These are phyloP conservation scores for Amphipoea oculea DNA, from an alignment of 2,888 invertebrate genomes.

Conservation along the genomic window DNA sequence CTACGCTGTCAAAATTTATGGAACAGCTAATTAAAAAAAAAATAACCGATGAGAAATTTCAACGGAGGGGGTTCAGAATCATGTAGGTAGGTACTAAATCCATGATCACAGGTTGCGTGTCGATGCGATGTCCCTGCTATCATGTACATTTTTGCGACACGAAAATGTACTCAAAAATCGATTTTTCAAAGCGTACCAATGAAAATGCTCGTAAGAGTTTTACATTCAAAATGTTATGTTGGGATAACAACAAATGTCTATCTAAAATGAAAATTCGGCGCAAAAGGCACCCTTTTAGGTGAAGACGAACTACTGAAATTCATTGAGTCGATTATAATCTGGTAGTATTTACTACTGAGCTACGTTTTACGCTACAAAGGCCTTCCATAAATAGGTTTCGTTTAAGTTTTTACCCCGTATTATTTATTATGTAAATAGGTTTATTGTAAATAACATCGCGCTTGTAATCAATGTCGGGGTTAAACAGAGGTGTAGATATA, in stretches of 20 bases:
- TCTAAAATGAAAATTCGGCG: constrained; percentile 13
- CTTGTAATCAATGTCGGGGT: background rate
- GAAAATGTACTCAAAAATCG: constrained; percentile 14
- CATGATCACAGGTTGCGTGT: too few species aligned
- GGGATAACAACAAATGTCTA: constrained; percentile 1
- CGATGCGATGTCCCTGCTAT: too few species aligned
- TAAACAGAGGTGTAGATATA: background rate
- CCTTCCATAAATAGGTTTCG: constrained; percentile 14
- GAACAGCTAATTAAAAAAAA: too few species aligned
- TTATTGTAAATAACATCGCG: background rate
- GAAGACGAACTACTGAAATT: constrained; percentile 33
- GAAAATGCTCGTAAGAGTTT: constrained; percentile 13
- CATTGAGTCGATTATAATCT: constrained; percentile 47
- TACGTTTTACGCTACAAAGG: constrained; percentile 15
- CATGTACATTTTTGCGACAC: background rate
- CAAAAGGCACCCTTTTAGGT: constrained; percentile 25
- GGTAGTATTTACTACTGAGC: constrained; percentile 23
- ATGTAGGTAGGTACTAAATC: too few species aligned
- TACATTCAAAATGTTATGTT: constrained; percentile 12
- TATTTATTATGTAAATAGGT: background rate
- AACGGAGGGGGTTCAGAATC: too few species aligned
- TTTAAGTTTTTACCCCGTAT: constrained; percentile 3
- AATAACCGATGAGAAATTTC: too few species aligned
- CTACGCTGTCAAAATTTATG: too few species aligned
- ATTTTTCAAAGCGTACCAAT: constrained; percentile 11